phyloP scores from a whole-genome alignment of 2,797 vertebrate species.

The Pelobates cultripes region DNA sequence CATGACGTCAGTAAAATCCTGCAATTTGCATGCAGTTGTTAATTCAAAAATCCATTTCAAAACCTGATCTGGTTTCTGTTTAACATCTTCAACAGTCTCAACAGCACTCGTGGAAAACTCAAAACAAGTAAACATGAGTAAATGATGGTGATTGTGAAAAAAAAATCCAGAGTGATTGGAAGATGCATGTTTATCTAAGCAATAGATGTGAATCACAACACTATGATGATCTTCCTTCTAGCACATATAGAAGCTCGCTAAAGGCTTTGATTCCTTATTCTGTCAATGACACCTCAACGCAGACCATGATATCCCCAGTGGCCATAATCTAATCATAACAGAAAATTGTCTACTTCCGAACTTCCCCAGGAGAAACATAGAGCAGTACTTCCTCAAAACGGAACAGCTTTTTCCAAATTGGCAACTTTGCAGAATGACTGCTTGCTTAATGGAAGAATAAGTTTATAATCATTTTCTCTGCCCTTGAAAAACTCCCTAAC shows the following conservation, averaged over 20 bases:
- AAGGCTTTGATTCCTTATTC: slow-evolving; percentile 40
- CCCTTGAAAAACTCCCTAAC: slow-evolving; percentile 46
- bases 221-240: not conserved
- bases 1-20: too few relatives aligned
- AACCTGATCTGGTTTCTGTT: too few relatives aligned
- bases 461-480: slow-evolving; percentile 50
- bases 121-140: not conserved
- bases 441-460: slow-evolving; percentile 52
- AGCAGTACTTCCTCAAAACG: slow-evolving; percentile 40
- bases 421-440: slow-evolving; percentile 54
- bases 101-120: too few relatives aligned
- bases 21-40: too few relatives aligned
- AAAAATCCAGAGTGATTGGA: slow-evolving; percentile 1
- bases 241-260: slow-evolving; percentile 32
- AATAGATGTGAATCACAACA: not conserved
- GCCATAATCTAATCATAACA: slow-evolving; percentile 51
- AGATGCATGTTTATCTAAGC: not conserved
- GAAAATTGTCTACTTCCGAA: slow-evolving; percentile 50
- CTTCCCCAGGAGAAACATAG: slow-evolving; percentile 44
- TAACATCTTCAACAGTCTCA: too few relatives aligned
- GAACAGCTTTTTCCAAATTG: slow-evolving; percentile 54
- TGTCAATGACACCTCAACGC: slow-evolving; percentile 52
- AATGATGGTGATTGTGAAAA: not conserved
- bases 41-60: too few relatives aligned
- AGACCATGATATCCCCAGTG: slow-evolving; percentile 49